Conservation (phyloP, 2,113 vertebrate species). For the Malurus alboscapulatus region DNA sequence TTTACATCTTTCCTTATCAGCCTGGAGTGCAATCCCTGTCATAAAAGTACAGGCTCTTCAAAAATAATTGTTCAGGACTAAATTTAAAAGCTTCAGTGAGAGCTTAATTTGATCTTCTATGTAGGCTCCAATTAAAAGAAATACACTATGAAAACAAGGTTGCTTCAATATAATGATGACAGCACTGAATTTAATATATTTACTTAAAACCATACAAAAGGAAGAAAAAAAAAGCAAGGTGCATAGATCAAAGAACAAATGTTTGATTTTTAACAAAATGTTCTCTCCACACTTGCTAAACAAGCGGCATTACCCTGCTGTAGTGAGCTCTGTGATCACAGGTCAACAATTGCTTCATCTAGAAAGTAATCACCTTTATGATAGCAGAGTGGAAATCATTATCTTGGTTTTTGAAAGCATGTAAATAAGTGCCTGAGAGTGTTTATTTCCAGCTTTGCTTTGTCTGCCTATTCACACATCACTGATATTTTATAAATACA, state of each 20-base stretch:
- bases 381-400: neutral
- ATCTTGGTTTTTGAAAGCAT: neutral
- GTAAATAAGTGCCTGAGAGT: neutral
- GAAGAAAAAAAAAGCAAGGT: neutral
- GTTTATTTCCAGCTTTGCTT: neutral
- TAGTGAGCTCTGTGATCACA: neutral
- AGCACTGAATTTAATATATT: neutral
- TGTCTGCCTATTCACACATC: neutral
- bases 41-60: slow-evolving; percentile 2
- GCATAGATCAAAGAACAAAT: neutral
- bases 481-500: neutral
- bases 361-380: neutral
- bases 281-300: neutral
- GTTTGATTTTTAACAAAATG: neutral
- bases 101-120: slow-evolving; percentile 8
- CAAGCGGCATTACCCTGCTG: neutral
- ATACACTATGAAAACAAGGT: neutral
- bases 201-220: neutral
- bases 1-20: slow-evolving; percentile 20
- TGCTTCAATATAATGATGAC: neutral
- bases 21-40: neutral
- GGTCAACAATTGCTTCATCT: neutral
- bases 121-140: neutral
- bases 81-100: neutral
- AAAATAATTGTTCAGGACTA: neutral